These are phyloP conservation scores for Indicator maculatus DNA, from an alignment of 2,113 vertebrate genomes.

Conservation along the genomic window DNA sequence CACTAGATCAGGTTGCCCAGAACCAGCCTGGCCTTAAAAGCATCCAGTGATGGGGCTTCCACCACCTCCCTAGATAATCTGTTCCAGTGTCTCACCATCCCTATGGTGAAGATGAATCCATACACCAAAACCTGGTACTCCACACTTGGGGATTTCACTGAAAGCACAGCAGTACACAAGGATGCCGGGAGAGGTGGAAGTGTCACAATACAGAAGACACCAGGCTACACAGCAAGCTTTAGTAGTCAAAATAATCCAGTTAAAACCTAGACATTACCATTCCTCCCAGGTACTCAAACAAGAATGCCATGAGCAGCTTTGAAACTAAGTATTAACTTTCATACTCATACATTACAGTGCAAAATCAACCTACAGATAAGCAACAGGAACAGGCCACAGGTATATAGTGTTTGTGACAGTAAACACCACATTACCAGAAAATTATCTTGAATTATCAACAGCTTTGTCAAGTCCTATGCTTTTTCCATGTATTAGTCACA, in stretches of 20 bases:
- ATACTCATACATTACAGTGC: neutral
- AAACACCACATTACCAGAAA: neutral
- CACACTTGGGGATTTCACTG: rapidly evolving
- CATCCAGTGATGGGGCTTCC: too few relatives aligned
- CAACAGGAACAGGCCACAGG: neutral
- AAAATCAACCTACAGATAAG: neutral
- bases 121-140: neutral
- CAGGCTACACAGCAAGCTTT: neutral
- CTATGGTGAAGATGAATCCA: neutral
- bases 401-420: neutral
- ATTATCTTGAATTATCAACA: neutral
- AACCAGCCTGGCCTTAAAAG: too few relatives aligned
- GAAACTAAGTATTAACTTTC: neutral
- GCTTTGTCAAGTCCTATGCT: neutral
- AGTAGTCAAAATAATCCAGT: neutral
- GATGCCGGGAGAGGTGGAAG: neutral
- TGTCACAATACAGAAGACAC: neutral
- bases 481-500: neutral
- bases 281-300: neutral
- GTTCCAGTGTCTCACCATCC: too few relatives aligned
- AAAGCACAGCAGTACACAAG: neutral
- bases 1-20: too few relatives aligned
- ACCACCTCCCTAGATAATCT: too few relatives aligned
- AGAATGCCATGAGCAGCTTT: neutral
- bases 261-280: neutral